Percentiles rank a stretch among this genome's conserved stretches.
Conservation (phyloP, 2,888 invertebrate genomes). For the Calameuta pallipes region DNA sequence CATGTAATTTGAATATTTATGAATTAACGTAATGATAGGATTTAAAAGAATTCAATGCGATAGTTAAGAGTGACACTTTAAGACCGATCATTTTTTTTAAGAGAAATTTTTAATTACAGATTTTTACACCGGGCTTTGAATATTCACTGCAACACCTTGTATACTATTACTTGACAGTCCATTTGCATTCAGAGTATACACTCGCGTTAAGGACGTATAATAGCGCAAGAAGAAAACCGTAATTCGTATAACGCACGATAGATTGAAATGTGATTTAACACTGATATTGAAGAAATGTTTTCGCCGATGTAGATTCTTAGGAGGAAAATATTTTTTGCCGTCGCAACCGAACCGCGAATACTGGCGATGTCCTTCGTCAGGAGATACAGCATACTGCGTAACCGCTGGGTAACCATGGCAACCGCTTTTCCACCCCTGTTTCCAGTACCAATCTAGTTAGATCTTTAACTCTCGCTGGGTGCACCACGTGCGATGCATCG, state of each 20-base stretch:
- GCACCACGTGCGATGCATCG: background rate
- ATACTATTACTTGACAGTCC: background rate
- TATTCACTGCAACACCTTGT: background rate
- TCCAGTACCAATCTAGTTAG: constrained; percentile 7
- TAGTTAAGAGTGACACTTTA: background rate
- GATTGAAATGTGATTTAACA: background rate
- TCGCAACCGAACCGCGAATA: constrained; percentile 16
- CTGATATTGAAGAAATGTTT: background rate
- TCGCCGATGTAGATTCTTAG: background rate
- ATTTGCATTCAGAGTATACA: background rate
- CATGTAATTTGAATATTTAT: background rate
- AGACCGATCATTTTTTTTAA: background rate
- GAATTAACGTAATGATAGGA: background rate
- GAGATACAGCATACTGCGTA: background rate
- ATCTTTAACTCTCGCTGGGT: constrained; percentile 5
- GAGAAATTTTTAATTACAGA: background rate
- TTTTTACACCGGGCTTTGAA: background rate
- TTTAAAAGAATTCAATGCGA: background rate
- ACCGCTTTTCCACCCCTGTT: constrained; percentile 17
- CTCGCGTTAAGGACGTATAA: background rate
- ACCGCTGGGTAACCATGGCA: constrained; percentile 5
- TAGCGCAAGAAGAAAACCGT: background rate
- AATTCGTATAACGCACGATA: background rate
- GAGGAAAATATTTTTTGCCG: background rate
- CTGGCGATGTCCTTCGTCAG: constrained; percentile 13